Evolutionary conservation across 2,113 vertebrate genomes (phyloP), one percentile per base, ranked within the genome.

Genomic region (Phalacrocorax aristotelis): DNA sequence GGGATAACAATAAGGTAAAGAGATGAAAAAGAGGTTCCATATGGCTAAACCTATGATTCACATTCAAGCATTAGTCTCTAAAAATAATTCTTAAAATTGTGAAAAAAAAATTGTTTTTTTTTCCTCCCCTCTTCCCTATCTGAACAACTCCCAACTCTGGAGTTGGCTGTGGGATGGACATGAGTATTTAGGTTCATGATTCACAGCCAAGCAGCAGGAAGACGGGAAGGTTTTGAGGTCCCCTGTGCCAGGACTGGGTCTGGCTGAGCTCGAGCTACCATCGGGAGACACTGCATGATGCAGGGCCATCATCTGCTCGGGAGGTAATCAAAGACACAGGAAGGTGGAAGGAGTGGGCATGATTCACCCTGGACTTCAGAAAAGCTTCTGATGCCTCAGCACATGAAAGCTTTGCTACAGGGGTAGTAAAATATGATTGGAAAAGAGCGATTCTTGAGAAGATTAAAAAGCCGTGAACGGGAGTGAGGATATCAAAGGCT

Each of bases 391-490:
- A 92, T 86, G 89, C 89, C 87, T 83, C 32, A 11, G 68, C 66
- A 83, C 86, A 86, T 83, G 76, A 92, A 93, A 96, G 91, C 72
- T 17, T 92, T 89, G 89, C 80, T 84, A 83, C 65, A 68, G 83
- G 78, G 61, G 20, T 46, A 64, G 65, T 64, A 70, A 95, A 93
- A 83, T 8, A 34, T 40, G 62, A 46, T n/a, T 51, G 80, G 27
- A 72, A 91, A 87, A 87, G 81, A 68, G 81, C 6, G 30, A 71
- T 64, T 78, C 69, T 90, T 87, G 78, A 54, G 76, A 68, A 85
- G 88, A 86, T 92, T 44, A 93, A 94, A 72, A 72, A 69, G 78
- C 52, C 64, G 55, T 61, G 68, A 81, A 16, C 14, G 17, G 32
- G 34, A 44, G 42, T 8, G 38, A 54, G 25, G 83, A 23, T 76